Evolutionary conservation across 1,140 invertebrate species (phyloP).

Genomic region (Wiebesia pumilae): DNA sequence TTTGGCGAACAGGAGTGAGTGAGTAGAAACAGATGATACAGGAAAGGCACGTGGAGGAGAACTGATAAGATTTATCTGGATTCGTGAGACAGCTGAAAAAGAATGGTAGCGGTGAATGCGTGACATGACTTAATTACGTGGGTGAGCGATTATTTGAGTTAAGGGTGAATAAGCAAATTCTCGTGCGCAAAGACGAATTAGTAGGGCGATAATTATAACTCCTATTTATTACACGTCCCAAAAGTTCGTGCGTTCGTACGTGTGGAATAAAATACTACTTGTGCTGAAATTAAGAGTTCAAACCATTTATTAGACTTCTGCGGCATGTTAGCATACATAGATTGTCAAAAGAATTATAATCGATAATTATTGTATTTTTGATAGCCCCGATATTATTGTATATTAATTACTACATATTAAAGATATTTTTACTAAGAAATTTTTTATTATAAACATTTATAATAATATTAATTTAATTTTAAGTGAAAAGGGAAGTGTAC

Average conservation of each 20-base stretch:
- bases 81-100: conserved; percentile 17
- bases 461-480: no score
- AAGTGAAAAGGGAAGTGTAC: background rate
- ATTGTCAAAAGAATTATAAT: background rate
- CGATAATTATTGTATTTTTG: background rate
- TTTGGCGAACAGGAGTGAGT: background rate
- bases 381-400: background rate
- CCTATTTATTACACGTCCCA: no score
- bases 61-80: conserved; percentile 17
- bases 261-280: background rate
- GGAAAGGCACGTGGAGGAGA: conserved; percentile 28
- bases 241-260: no score
- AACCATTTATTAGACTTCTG: background rate
- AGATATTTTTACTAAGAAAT: no score
- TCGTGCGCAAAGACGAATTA: no score
- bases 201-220: no score
- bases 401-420: background rate
- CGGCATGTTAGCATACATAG: background rate
- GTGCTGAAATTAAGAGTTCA: conserved; percentile 38
- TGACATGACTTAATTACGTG: background rate
- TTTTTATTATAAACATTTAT: no score
- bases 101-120: conserved; percentile 1
- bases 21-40: background rate
- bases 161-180: background rate
- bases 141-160: background rate